Percentiles rank a stretch among this genome's conserved stretches.
phyloP scores from a whole-genome alignment of 2,888 invertebrate species.

The Ethmia dodecea region DNA sequence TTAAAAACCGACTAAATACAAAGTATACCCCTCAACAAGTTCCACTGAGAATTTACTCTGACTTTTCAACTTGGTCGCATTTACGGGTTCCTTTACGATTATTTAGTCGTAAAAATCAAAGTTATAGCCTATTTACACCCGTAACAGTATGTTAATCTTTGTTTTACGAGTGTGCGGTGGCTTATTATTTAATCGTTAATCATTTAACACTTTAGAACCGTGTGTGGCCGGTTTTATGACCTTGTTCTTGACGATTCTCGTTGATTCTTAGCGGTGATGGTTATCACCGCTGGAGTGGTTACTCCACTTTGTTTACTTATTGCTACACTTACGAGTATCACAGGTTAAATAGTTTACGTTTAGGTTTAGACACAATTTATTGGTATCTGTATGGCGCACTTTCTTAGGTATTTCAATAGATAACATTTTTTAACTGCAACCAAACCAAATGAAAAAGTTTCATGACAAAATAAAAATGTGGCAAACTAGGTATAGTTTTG shows the following conservation, averaged over 20 bases:
- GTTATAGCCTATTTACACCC: constrained; percentile 77
- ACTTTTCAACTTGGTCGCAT: constrained; percentile 42
- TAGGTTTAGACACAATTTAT: no score
- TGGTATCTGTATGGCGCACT: no score
- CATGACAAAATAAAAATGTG: no score
- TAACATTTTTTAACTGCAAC: no score
- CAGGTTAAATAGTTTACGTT: no score
- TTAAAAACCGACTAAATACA: constrained; percentile 51
- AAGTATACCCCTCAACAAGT: constrained; percentile 23
- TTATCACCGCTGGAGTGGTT: no score
- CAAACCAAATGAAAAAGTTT: no score
- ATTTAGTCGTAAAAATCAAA: constrained; percentile 80
- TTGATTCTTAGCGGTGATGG: constrained; percentile 28
- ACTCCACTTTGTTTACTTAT: no score
- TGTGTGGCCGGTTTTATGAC: constrained; percentile 50
- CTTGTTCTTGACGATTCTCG: no score
- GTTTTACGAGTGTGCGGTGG: constrained; percentile 71
- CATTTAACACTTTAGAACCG: constrained; percentile 63
- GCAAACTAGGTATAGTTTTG: no score
- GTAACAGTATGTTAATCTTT: constrained; percentile 77
- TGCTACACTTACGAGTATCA: no score
- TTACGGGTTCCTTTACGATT: constrained; percentile 76
- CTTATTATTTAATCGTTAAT: constrained; percentile 75
- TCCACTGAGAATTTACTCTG: constrained; percentile 24
- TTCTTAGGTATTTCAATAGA: no score